These are phyloP conservation scores for Forbesichthys papilliferus DNA, from an alignment of 2,113 vertebrate species.

Conservation along the genomic window DNA sequence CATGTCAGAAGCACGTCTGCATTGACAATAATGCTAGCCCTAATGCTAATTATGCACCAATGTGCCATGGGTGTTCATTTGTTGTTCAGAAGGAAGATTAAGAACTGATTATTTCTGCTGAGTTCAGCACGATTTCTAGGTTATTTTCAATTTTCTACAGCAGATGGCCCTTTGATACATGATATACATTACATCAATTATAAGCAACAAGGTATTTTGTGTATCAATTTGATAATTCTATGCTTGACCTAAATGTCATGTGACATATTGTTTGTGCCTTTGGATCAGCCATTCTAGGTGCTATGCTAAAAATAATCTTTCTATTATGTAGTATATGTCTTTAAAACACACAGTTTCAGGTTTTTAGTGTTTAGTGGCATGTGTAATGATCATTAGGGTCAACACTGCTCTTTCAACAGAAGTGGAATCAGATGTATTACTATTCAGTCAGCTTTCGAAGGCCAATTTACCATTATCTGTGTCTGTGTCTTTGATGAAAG, in stretches of 20 bases:
- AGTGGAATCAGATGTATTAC: neutral
- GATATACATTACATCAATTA: neutral
- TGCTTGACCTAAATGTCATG: neutral
- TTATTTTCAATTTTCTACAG: neutral
- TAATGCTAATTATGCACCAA: neutral
- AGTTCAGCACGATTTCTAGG: neutral
- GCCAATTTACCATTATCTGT: neutral
- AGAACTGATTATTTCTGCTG: neutral
- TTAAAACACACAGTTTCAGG: neutral
- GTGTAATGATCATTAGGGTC: neutral
- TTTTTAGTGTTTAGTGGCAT: neutral
- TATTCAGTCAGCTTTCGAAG: neutral
- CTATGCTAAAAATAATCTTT: too few species aligned
- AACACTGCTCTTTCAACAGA: neutral
- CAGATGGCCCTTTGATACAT: neutral
- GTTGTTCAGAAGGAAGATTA: neutral
- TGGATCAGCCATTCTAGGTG: neutral
- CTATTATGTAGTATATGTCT: neutral
- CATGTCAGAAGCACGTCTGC: too few species aligned
- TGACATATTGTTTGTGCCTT: neutral
- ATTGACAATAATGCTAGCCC: too few species aligned
- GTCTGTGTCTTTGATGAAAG: neutral
- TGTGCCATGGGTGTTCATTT: neutral
- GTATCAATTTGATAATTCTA: neutral
- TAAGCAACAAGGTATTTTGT: neutral